Percentiles rank a stretch among this genome's conserved stretches.
Conservation (phyloP, 1,140 invertebrate species). For the Temnothorax longispinosus region DNA sequence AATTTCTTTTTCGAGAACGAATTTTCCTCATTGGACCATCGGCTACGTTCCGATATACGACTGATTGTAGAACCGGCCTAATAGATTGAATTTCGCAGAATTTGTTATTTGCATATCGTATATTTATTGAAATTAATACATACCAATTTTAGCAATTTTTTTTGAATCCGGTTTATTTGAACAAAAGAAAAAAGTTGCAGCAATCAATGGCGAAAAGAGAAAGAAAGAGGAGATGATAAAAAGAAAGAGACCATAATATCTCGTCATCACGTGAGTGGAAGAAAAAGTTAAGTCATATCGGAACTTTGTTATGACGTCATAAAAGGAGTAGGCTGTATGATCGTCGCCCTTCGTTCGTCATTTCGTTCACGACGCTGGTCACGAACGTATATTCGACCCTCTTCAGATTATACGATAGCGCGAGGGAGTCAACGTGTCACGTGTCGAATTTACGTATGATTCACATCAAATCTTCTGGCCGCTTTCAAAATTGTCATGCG, state of each 20-base stretch:
- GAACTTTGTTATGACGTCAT: slow-evolving; percentile 69
- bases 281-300: slow-evolving; percentile 19
- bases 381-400: slow-evolving; percentile 54
- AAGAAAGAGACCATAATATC: not conserved
- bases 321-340: slow-evolving; percentile 63
- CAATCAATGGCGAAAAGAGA: not conserved
- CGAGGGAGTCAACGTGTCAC: slow-evolving; percentile 53
- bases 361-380: slow-evolving; percentile 58
- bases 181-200: not conserved
- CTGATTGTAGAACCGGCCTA: no score
- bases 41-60: no score
- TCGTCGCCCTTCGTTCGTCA: slow-evolving; percentile 50
- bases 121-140: not conserved
- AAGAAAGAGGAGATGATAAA: not conserved
- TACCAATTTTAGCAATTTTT: not conserved
- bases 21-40: no score
- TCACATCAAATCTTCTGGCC: slow-evolving; percentile 39
- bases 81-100: not conserved
- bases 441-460: slow-evolving; percentile 62
- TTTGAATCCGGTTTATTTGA: not conserved
- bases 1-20: no score
- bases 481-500: slow-evolving; percentile 45
- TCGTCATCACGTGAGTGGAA: slow-evolving; percentile 20
- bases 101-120: not conserved
- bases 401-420: slow-evolving; percentile 34